Evolutionary conservation across 2,797 vertebrate species (phyloP), one percentile per base, ranked within the genome.

Genomic region (Benthosema pterotum): DNA sequence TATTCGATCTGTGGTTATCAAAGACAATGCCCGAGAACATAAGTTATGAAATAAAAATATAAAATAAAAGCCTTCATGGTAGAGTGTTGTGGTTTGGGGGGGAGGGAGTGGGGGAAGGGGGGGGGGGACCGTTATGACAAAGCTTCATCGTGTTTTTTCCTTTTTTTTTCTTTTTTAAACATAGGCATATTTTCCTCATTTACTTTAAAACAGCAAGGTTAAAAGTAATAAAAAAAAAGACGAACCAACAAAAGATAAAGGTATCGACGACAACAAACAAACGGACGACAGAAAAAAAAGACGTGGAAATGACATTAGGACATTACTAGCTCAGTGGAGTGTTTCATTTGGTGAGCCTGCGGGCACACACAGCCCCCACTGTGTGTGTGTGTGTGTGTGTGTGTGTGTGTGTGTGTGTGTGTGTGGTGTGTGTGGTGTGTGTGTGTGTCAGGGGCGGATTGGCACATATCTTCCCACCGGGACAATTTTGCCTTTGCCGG

Each of bases 1-100:
- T 93, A 94, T 95, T 95, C 87, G 91, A 94, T 90, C 92, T 90
- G 93, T 94, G 90, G 90, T 94, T 95, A 94, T 94, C 93, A 95
- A 96, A 96, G 92, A 94, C 91, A 94, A 94, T 87, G 91, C 94
- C 92, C 93, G 89, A 86, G 92, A 96, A 95, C 93, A 92, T 79
- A 88, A 90, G 86, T 85, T 94, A 94, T 89, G 92, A 92, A 93
- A 92, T 90, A 90, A 58, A 78, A 78, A n/a, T n/a, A n/a, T n/a
- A n/a, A n/a, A n/a, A n/a, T n/a, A n/a, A n/a, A 84, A 84, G 72
- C 82, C 81, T 88, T 87, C 77, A 83, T 93, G 86, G 89, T 86
- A 84, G 77, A 65, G 86, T 25, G 25, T 8, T 7, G 2, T 14
- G 52, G 52, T 25, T n/a, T n/a, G n/a, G n/a, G n/a, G n/a, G n/a